Base-by-base conservation (phyloP, 2,888 invertebrate genomes). In the Chaitophorus viminalis region DNA sequence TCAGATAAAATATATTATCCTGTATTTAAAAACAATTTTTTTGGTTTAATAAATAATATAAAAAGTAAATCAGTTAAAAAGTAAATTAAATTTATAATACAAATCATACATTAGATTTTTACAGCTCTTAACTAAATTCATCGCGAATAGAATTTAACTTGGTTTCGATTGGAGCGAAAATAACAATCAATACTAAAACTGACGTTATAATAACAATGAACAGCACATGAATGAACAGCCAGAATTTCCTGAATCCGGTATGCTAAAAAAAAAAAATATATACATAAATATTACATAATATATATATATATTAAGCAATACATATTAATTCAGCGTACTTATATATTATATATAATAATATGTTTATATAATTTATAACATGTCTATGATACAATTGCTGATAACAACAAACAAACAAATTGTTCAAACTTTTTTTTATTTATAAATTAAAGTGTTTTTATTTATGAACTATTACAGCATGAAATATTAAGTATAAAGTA, bases 211-310 rank as follows among this genome's bases (percentile, higher is more conserved):
- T 92, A 29, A 94, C 91, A 88, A 96, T 93, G 78, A 96, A 93
- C 0, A 96, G 92, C 70, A 95, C 93, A 91, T 97, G 97, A 70
- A 97, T 91, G n/a, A 94, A 94, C 75, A 98, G 93, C 84, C 97
- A 92, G 86, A 94, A 93, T 91, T 95, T 96, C 90, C 97, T 93
- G 92, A 96, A 94, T 82, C 94, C 93, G 4, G 95, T 94, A 91
- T 95, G 95, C 97, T 97, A 93, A 84, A 92, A 93, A 90, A 74
- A 83, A 52, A 52, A 68, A 75, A 70, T 29, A 82, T 81, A 52
- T 54, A 89, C 33, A 54, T 33, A 82, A 18, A 54, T 36, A 36
- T 5, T 5, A 11, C 46, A 46, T 14, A 14, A 14, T 46, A 46
- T 5, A 5, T 36, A 14, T 46, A 14, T 3, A 46, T 46, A 14